Evolutionary conservation across 1,140 invertebrate genomes (phyloP).

Genomic region (Papilio polyxenes): DNA sequence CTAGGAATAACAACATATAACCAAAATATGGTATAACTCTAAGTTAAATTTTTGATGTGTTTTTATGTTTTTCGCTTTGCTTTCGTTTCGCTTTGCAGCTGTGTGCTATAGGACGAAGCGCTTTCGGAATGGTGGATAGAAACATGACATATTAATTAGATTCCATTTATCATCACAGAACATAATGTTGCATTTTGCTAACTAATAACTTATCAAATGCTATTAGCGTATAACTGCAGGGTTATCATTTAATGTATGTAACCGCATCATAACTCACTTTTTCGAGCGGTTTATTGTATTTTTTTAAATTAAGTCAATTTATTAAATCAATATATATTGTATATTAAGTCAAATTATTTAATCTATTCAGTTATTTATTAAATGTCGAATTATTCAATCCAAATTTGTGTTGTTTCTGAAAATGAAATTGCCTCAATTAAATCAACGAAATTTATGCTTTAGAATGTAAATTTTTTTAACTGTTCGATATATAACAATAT

Average conservation of each 20-base stretch:
- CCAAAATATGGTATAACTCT: no score
- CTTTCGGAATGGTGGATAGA: not conserved
- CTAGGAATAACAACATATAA: no score
- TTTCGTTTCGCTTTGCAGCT: not conserved
- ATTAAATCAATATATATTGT: no score
- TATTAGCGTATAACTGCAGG: not conserved
- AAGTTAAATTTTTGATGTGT: not conserved
- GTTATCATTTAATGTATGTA: not conserved
- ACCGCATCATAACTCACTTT: not conserved
- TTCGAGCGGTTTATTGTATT: not conserved
- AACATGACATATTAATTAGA: not conserved
- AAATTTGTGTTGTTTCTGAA: no score
- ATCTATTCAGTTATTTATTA: no score
- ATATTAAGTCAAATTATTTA: no score
- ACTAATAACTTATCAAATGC: not conserved
- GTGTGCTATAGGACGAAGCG: not conserved
- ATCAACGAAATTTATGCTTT: no score
- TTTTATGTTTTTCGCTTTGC: not conserved
- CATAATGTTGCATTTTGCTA: not conserved
- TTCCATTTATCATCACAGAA: not conserved
- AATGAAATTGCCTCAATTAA: no score
- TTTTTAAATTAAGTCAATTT: no score
- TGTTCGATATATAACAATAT: not conserved
- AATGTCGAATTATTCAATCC: no score
- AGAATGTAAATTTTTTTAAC: not conserved